Conservation (phyloP, 2,113 vertebrate genomes). For the Xiphophorus hellerii region DNA sequence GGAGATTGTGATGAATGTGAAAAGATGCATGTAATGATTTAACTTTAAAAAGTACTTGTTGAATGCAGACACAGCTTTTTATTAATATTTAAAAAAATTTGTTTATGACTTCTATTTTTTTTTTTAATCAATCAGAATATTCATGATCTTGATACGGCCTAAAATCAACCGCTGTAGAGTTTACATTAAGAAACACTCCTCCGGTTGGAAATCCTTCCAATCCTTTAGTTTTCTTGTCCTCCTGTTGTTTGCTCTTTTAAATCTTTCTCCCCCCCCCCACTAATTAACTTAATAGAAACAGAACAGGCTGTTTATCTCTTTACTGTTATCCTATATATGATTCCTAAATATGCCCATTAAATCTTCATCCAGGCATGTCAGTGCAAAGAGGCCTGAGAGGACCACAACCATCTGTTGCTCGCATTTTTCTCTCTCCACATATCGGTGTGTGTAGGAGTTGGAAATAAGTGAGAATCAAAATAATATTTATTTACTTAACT, state of each 20-base stretch:
- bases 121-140: no score
- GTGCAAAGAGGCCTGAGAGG: not conserved
- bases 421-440: not conserved
- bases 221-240: not conserved
- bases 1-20: no score
- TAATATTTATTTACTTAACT: constrained; percentile 2
- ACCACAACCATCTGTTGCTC: not conserved
- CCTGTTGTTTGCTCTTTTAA: not conserved
- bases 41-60: no score
- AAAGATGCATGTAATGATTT: no score
- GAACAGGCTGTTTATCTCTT: constrained; percentile 7
- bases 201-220: not conserved
- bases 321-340: not conserved
- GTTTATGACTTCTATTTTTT: no score
- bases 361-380: constrained; percentile 16
- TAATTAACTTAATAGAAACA: not conserved
- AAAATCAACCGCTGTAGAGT: not conserved
- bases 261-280: not conserved
- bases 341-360: constrained; percentile 10
- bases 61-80: no score
- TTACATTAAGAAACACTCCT: not conserved
- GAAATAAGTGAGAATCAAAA: constrained; percentile 25
- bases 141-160: no score
- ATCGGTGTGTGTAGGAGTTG: constrained; percentile 14
- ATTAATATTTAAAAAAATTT: no score